These are phyloP conservation scores for Percina caprodes DNA, from an alignment of 2,113 vertebrate species.

Conservation along the genomic window DNA sequence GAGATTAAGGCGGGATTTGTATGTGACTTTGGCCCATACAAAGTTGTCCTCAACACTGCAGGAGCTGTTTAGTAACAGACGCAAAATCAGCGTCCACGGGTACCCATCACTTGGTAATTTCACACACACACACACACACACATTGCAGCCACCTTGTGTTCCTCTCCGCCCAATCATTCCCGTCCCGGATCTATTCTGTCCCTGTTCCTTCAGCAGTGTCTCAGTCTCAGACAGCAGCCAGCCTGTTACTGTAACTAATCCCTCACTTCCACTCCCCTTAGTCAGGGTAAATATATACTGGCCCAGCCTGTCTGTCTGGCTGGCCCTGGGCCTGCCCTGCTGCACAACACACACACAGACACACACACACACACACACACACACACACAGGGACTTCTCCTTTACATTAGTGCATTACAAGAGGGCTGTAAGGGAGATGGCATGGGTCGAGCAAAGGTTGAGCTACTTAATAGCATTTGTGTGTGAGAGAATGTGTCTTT, in stretches of 20 bases:
- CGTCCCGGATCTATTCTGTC: background rate
- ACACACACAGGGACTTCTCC: constrained; percentile 37
- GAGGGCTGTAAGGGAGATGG: constrained; percentile 43
- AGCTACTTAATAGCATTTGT: constrained; percentile 4
- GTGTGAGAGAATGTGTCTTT: background rate
- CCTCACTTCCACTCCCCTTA: constrained; percentile 64
- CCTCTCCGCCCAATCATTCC: background rate
- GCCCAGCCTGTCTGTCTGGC: constrained; percentile 64
- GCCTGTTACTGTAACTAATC: constrained; percentile 69
- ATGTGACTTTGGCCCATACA: background rate
- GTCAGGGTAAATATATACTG: constrained; percentile 67
- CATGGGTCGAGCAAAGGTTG: constrained; percentile 12
- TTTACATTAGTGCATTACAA: constrained; percentile 42
- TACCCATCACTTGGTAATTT: background rate
- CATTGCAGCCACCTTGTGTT: background rate
- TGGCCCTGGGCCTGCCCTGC: constrained; percentile 27
- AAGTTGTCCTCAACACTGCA: background rate
- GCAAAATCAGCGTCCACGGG: background rate
- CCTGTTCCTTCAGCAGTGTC: constrained; percentile 5
- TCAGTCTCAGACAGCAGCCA: constrained; percentile 13
- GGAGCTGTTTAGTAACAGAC: background rate
- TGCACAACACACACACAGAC: constrained; percentile 2
- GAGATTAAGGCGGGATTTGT: background rate
- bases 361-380: constrained; percentile 17
- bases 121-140: constrained; percentile 7